Conservation (phyloP, 2,113 vertebrate species). For the Hyperopisus bebe region DNA sequence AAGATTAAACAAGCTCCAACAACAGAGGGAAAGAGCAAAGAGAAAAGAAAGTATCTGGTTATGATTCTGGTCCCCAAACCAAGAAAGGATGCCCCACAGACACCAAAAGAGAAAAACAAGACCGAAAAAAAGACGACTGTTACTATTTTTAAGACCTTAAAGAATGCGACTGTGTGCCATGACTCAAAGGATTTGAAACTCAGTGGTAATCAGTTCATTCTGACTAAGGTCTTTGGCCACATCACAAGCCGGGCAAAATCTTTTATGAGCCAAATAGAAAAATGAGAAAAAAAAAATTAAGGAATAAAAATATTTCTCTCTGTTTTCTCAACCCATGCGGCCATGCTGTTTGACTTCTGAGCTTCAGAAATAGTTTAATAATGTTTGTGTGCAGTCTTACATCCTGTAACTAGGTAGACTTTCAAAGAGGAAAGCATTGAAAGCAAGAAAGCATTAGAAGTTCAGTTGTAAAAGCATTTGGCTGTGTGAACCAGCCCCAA, state of each 20-base stretch:
- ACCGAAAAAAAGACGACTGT: conserved; percentile 50
- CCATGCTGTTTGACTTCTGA: conserved; percentile 19
- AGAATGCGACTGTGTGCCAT: conserved; percentile 61
- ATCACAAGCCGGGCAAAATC: conserved; percentile 57
- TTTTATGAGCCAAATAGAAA: conserved; percentile 51
- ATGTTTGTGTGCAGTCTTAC: conserved; percentile 20
- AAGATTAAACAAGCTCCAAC: conserved; percentile 62
- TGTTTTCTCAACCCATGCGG: conserved; percentile 35
- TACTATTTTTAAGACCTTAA: conserved; percentile 67
- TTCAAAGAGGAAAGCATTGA: background rate
- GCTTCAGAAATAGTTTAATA: conserved; percentile 31
- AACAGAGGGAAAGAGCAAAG: conserved; percentile 43
- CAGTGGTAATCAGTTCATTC: conserved; percentile 68
- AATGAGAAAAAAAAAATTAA: conserved; percentile 38
- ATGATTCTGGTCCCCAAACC: conserved; percentile 54
- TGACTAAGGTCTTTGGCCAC: conserved; percentile 60
- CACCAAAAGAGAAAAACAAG: conserved; percentile 57
- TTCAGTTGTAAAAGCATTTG: background rate
- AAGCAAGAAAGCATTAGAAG: background rate
- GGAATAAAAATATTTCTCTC: conserved; percentile 46
- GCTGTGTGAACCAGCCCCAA: background rate
- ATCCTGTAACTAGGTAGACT: background rate
- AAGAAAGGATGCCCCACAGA: conserved; percentile 62
- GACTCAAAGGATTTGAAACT: conserved; percentile 58
- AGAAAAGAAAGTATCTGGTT: conserved; percentile 51